A percentile compares a stretch with the other conserved stretches of the same genome.
These are phyloP conservation scores for Melanocharis versteri DNA, from an alignment of 2,113 vertebrate species.

Conservation along the genomic window DNA sequence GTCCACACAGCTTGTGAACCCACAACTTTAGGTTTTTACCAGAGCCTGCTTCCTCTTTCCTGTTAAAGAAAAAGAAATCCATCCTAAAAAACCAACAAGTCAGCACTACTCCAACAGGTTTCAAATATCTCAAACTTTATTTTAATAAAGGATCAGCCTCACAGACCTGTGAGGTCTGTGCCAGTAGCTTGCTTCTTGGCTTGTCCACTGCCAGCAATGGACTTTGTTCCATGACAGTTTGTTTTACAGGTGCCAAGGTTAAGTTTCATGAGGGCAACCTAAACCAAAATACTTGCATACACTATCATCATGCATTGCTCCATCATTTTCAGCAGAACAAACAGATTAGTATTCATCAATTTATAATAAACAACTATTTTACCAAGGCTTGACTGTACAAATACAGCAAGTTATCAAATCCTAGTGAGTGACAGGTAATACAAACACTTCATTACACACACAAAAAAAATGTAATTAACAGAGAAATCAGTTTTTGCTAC, in stretches of 20 bases:
- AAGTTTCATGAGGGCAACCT: conserved; percentile 48
- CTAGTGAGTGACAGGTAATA: conserved; percentile 64
- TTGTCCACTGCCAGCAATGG: conserved; percentile 75
- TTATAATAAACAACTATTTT: conserved; percentile 69
- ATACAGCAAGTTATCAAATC: conserved; percentile 63
- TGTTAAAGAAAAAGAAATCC: background rate
- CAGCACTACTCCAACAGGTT: conserved; percentile 16
- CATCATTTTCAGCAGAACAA: conserved; percentile 63
- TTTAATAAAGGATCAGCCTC: conserved; percentile 70
- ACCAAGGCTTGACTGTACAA: conserved; percentile 72
- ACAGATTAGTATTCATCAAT: conserved; percentile 63
- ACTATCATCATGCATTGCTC: conserved; percentile 61
- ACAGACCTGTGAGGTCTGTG: conserved; percentile 24
- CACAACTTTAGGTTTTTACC: background rate
- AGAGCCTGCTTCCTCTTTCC: background rate
- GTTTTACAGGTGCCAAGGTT: conserved; percentile 32
- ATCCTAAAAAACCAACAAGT: background rate
- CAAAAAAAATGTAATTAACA: conserved; percentile 45
- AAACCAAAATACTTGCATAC: conserved; percentile 57
- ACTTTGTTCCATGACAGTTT: conserved; percentile 64
- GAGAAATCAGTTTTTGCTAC: conserved; percentile 41
- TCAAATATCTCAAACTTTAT: conserved; percentile 77
- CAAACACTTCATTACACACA: conserved; percentile 67
- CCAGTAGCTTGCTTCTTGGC: conserved; percentile 28
- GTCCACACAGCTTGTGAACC: background rate